Percentiles rank a stretch among this genome's conserved stretches.
Evolutionary conservation across 2,797 vertebrate species (phyloP).

Genomic region (Triplophysa yarkandensis): DNA sequence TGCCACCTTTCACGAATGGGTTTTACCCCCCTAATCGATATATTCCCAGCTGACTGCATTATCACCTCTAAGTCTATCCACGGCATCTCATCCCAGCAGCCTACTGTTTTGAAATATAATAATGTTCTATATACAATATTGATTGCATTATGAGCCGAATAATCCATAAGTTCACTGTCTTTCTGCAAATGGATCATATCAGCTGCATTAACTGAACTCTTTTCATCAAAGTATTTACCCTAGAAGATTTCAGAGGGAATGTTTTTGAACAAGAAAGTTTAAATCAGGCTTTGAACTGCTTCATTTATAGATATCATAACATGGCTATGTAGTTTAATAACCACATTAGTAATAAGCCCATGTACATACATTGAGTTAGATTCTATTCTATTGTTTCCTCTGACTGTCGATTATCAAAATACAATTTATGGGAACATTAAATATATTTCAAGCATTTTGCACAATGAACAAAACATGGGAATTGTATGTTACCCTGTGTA

Average conservation of each 20-base stretch:
- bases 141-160: conserved; percentile 58
- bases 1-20: conserved; percentile 67
- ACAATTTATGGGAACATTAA: neutral
- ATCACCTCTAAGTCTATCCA: conserved; percentile 50
- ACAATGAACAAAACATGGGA: too few relatives aligned
- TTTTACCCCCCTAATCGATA: conserved; percentile 69
- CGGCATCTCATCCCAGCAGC: conserved; percentile 18
- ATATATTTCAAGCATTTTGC: neutral
- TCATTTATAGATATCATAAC: too few relatives aligned
- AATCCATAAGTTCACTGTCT: conserved; percentile 45
- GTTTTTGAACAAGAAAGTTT: neutral
- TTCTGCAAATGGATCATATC: neutral
- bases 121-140: conserved; percentile 54
- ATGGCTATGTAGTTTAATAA: too few relatives aligned
- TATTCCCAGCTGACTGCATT: conserved; percentile 60
- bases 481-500: too few relatives aligned
- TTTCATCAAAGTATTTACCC: conserved; percentile 13
- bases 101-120: conserved; percentile 47
- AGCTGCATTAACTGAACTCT: neutral
- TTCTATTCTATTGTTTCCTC: neutral
- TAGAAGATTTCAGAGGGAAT: neutral
- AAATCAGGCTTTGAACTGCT: neutral
- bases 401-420: neutral
- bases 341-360: neutral
- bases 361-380: too few relatives aligned